Base-by-base conservation (phyloP, 2,888 invertebrate genomes). In the Aspidapion aeneum region DNA sequence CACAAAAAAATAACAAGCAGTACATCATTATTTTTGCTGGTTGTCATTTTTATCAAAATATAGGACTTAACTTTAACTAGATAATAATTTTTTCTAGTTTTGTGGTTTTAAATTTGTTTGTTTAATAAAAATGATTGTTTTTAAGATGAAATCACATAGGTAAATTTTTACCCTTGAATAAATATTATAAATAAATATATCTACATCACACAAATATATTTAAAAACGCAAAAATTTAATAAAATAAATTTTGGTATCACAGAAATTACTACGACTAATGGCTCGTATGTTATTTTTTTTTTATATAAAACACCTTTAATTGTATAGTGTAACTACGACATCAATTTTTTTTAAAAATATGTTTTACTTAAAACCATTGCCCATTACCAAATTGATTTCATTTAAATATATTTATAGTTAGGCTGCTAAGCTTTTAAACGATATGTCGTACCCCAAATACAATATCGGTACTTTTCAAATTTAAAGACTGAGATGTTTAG, bases 211-310 rank as follows among this genome's bases (percentile, higher is more conserved):
- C 3, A 35, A 35, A 35, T 35, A 35, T 3, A 35, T 35, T 35
- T 70, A 73, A 74, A 74, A n/a, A n/a, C n/a, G 74, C 74, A 73
- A 72, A 69, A 65, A 74, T 71, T 72, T 77, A 76, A 74, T 72
- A 35, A 35, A 71, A 77, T 79, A 77, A 79, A 79, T 80, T 78
- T 80, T 79, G 78, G 75, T 80, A 80, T 80, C 80, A 80, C 80
- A 80, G 80, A 80, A 80, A 78, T 79, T 75, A 78, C 80, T 80
- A 80, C 79, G 78, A 74, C 79, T 80, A 80, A 75, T 79, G 79
- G 80, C 79, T 78, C 78, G 77, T 79, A 78, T 78, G 77, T 78
- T 78, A 79, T 16, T 12, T 9, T 55, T n/a, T n/a, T n/a, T n/a
- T n/a, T n/a, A n/a, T n/a, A n/a, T n/a, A n/a, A n/a, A n/a, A n/a